Conservation (phyloP, 2,113 vertebrate genomes). For the Neogale vison region DNA sequence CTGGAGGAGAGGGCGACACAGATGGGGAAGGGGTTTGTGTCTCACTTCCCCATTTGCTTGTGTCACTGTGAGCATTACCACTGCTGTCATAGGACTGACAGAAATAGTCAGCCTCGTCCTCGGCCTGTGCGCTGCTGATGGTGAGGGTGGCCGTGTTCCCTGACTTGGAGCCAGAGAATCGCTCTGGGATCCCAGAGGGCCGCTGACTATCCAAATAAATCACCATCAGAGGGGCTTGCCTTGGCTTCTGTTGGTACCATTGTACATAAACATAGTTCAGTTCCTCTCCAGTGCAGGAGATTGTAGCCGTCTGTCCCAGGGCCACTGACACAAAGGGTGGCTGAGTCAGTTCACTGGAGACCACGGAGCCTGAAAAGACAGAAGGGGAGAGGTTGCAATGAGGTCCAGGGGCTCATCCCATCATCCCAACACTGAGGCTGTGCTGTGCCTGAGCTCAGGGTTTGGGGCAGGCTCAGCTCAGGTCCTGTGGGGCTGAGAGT, state of each 20-base stretch:
- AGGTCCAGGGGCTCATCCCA: not conserved
- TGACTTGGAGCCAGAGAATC: accelerated
- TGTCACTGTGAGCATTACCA: not conserved
- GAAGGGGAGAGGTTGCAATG: not conserved
- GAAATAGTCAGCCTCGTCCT: not conserved
- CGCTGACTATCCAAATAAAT: not conserved
- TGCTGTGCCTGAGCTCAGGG: not conserved
- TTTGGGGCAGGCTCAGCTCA: not conserved
- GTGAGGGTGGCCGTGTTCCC: accelerated
- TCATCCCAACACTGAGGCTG: not conserved
- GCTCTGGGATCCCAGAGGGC: accelerated
- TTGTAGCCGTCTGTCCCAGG: accelerated
- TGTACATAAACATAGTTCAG: accelerated
- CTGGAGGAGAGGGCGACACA: not conserved
- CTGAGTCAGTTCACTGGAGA: not conserved
- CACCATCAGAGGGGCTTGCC: not conserved
- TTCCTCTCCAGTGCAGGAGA: not conserved
- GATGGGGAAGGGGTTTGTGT: not conserved
- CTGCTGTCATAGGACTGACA: not conserved
- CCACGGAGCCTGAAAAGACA: not conserved
- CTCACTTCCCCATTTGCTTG: not conserved
- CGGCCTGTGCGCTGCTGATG: not conserved
- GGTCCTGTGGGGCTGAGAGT: not conserved
- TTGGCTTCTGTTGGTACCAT: conserved; percentile 30
- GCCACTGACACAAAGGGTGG: accelerated